Conservation (phyloP, 2,888 invertebrate species). For the Pyrgus malvae region DNA sequence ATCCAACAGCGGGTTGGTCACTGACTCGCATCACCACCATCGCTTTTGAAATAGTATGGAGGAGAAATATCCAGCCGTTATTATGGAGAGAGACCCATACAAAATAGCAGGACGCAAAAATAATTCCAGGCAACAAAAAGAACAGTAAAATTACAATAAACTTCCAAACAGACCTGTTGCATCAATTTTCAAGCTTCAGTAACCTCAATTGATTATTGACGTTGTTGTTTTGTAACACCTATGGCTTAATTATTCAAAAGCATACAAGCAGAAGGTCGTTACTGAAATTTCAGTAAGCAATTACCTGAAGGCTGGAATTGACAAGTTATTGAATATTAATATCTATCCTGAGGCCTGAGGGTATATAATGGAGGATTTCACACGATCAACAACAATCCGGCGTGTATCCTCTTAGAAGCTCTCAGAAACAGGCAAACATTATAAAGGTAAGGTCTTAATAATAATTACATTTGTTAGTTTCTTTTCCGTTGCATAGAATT, state of each 20-base stretch:
- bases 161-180: not conserved
- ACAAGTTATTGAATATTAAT: slow-evolving; percentile 61
- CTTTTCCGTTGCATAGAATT: not conserved
- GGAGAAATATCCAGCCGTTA: too few species aligned
- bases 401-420: slow-evolving; percentile 32
- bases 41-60: too few species aligned
- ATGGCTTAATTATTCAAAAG: slow-evolving; percentile 23
- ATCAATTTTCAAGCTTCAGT: slow-evolving; percentile 6
- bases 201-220: slow-evolving; percentile 5
- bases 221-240: slow-evolving; percentile 9
- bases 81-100: too few species aligned
- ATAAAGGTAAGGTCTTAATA: slow-evolving; percentile 11
- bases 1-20: too few species aligned
- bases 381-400: slow-evolving; percentile 40
- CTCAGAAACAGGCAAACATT: not conserved
- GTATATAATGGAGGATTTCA: slow-evolving; percentile 50
- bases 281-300: slow-evolving; percentile 41
- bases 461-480: not conserved
- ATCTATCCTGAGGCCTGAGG: slow-evolving; percentile 28
- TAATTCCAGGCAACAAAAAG: not conserved
- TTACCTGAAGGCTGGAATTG: slow-evolving; percentile 39
- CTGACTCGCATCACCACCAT: too few species aligned
- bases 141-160: not conserved
- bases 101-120: too few species aligned
- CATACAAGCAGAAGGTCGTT: slow-evolving; percentile 10